Conservation (phyloP, 1,140 invertebrate genomes). For the Achroia grisella region DNA sequence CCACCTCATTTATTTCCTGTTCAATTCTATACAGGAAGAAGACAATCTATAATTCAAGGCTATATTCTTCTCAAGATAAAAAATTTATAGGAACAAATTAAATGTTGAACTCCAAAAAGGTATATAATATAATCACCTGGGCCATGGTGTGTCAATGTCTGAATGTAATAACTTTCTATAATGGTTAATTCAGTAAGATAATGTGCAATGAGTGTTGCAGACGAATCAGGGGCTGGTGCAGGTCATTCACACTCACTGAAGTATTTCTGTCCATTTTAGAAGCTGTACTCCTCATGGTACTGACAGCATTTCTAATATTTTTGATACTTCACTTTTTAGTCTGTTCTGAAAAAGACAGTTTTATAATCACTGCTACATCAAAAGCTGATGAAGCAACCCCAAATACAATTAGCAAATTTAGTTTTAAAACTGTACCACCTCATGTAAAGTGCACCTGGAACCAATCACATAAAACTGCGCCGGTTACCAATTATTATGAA, state of each 20-base stretch:
- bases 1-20: too few relatives aligned
- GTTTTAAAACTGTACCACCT: slow-evolving; percentile 9
- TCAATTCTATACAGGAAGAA: too few relatives aligned
- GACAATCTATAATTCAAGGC: too few relatives aligned
- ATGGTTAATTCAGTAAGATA: slow-evolving; percentile 18
- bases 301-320: slow-evolving; percentile 40
- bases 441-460: slow-evolving; percentile 40
- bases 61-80: too few relatives aligned
- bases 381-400: background rate
- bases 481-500: slow-evolving; percentile 28
- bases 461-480: slow-evolving; percentile 32
- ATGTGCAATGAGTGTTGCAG: slow-evolving; percentile 44
- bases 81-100: too few relatives aligned
- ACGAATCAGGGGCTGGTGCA: slow-evolving; percentile 48
- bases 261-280: slow-evolving; percentile 27
- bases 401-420: background rate
- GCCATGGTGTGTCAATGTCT: slow-evolving; percentile 17
- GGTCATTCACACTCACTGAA: slow-evolving; percentile 49
- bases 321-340: slow-evolving; percentile 42
- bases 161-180: too few relatives aligned
- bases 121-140: slow-evolving; percentile 11
- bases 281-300: slow-evolving; percentile 29
- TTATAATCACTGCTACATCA: too few relatives aligned
- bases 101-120: too few relatives aligned
- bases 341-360: slow-evolving; percentile 11